Percentiles rank a stretch among this genome's conserved stretches.
Evolutionary conservation across 2,888 invertebrate genomes (phyloP).

Genomic region (Pyrrhosoma nymphula): DNA sequence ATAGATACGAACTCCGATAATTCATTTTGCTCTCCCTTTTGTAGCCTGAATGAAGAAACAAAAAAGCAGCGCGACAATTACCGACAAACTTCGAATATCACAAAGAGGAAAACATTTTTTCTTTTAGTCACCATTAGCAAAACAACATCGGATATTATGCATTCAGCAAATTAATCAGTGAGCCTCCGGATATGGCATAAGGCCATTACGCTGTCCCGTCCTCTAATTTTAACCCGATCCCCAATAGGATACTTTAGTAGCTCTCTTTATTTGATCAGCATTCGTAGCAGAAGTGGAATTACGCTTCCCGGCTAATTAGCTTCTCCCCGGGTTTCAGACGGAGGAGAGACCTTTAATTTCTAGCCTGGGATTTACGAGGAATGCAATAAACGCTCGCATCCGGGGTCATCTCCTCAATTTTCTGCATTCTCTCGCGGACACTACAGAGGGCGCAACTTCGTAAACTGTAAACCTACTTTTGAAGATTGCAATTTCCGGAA

Average conservation of each 20-base stretch:
- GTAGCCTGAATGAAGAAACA: too few species aligned
- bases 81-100: too few species aligned
- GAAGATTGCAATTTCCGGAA: not conserved
- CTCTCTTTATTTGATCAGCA: slow-evolving; percentile 12
- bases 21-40: too few species aligned
- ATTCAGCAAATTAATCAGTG: not conserved
- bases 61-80: too few species aligned
- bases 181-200: not conserved
- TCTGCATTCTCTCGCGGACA: not conserved
- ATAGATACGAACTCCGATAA: too few species aligned
- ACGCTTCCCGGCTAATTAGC: not conserved
- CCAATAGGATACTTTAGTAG: not conserved
- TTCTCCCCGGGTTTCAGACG: not conserved
- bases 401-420: slow-evolving; percentile 9
- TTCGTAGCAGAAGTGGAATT: not conserved
- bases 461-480: not conserved
- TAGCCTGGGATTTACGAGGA: not conserved
- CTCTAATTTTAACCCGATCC: not conserved
- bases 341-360: not conserved
- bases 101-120: too few species aligned
- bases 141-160: not conserved
- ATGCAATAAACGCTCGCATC: slow-evolving; percentile 1
- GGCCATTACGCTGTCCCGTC: not conserved
- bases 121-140: too few species aligned
- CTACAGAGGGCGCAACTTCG: not conserved